These are phyloP conservation scores for Clavelina lepadiformis DNA, from an alignment of 23 tunicate genomes.

Conservation along the genomic window DNA sequence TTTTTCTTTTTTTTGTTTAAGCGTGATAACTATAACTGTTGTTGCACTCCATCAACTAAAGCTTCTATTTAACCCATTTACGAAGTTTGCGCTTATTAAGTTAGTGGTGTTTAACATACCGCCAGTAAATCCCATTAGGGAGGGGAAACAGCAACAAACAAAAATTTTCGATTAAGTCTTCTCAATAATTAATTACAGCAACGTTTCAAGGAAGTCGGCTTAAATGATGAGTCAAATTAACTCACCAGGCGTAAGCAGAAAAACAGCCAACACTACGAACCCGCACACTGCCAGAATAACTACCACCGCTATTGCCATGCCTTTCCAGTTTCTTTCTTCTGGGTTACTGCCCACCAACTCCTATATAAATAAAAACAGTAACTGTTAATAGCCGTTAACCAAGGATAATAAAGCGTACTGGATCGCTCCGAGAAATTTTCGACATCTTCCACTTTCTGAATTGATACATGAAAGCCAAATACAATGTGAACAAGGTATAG, in stretches of 20 bases:
- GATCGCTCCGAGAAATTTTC: background rate
- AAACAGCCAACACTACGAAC: conserved; percentile 74
- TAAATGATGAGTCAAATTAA: background rate
- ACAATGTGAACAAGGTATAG: no score
- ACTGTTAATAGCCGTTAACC: background rate
- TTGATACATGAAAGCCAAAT: no score
- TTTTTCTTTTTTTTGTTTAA: no score
- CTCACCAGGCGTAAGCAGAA: conserved; percentile 67
- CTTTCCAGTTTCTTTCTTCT: conserved; percentile 89
- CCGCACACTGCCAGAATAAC: conserved; percentile 79
- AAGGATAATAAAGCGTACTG: background rate
- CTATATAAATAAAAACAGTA: conserved; percentile 20
- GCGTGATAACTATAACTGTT: no score
- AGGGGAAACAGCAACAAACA: no score
- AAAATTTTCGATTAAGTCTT: background rate
- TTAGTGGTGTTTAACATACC: no score
- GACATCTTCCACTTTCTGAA: no score
- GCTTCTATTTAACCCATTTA: no score
- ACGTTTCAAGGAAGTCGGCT: background rate
- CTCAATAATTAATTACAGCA: background rate
- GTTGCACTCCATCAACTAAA: no score
- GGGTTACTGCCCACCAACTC: conserved; percentile 90
- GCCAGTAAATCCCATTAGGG: no score
- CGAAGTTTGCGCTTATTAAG: no score
- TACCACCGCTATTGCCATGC: conserved; percentile 72